Base-by-base conservation (phyloP, 2,888 invertebrate genomes). In the Drosophila cyrtoloma region DNA sequence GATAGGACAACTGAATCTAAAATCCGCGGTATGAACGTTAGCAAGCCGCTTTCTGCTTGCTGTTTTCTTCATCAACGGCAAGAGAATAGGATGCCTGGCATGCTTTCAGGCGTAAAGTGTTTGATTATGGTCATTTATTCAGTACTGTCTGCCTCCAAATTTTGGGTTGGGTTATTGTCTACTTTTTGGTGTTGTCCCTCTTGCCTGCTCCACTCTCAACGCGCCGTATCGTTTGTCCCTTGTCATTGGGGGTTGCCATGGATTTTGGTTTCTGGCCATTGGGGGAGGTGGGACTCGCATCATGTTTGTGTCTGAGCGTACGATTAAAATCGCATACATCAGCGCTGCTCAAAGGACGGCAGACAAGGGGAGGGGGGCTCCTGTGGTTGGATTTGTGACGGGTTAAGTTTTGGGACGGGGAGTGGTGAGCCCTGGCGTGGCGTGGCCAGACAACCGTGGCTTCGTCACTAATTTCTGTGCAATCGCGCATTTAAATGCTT, bases 111-210 rank as follows among this genome's bases (percentile, higher is more conserved):
- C 82, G 91, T 90, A 87, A 91, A 92, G 91, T 90, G 90, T 91
- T 92, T 92, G 91, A 91, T 90, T 91, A 85, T 87, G 79, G 83
- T 77, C 91, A 86, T 91, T 91, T 89, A 87, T 91, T 91, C 82
- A 66, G 73, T 63, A 62, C 77, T 69, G 81, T 81, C 79, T 82
- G 75, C 72, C 62, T 61, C 53, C 61, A 59, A 55, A 65, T 62
- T 64, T 47, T 57, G 56, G 37, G 47, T 60, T 70, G 77, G 71
- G 77, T 71, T 81, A 60, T 83, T 83, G 69, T 82, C 81, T 78
- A 78, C 61, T 82, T 66, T 71, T 63, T 42, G 44, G 28, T 42
- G 56, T 61, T 37, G 47, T 53, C 44, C 62, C 39, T 5, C 55
- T 50, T 47, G 30, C 55, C 59, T 37, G 55, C 58, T n/a, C 30